phyloP scores from a whole-genome alignment of 2,888 invertebrate genomes.

The Drosophila kambysellisi region DNA sequence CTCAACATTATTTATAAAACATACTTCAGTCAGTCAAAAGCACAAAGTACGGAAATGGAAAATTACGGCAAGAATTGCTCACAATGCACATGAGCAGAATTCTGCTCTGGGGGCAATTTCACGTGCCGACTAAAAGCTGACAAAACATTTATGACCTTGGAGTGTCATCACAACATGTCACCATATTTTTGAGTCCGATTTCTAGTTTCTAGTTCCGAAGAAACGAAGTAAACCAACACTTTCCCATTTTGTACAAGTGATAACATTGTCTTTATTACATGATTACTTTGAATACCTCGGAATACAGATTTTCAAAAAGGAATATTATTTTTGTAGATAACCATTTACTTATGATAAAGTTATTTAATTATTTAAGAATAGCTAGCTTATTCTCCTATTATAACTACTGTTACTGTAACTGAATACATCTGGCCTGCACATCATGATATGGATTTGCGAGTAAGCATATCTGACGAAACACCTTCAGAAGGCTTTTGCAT shows the following conservation, averaged over 20 bases:
- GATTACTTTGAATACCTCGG: neutral
- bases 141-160: conserved; percentile 80
- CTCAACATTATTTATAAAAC: conserved; percentile 76
- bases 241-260: neutral
- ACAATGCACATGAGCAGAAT: conserved; percentile 19
- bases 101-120: conserved; percentile 61
- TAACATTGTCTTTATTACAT: neutral
- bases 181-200: neutral
- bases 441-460: conserved; percentile 3
- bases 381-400: neutral
- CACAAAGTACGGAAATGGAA: conserved; percentile 24
- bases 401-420: neutral
- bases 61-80: conserved; percentile 11
- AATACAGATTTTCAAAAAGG: neutral
- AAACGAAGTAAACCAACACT: neutral
- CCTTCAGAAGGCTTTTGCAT: neutral
- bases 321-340: neutral
- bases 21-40: conserved; percentile 39
- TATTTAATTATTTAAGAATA: neutral
- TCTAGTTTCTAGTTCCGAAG: neutral
- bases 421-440: neutral
- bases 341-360: too few species aligned
- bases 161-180: conserved; percentile 55
- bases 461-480: neutral
- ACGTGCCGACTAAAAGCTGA: conserved; percentile 70